Evolutionary conservation across 2,797 vertebrate genomes (phyloP), one percentile per base, ranked within the genome.

Genomic region (Thunnus albacares): DNA sequence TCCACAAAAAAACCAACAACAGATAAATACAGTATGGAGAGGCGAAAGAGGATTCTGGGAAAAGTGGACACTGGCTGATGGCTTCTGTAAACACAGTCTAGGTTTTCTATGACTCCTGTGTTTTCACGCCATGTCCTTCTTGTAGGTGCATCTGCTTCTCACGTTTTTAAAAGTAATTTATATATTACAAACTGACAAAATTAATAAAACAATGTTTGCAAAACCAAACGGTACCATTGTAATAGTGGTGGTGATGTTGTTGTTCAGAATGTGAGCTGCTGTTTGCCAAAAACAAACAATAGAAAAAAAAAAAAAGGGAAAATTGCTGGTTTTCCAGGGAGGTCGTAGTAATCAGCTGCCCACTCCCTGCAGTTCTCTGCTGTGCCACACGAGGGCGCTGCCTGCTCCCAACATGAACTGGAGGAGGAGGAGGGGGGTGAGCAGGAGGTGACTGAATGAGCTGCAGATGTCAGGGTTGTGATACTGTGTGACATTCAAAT

Each of bases 161-260:
- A 93, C 90, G 90, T 94, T 98, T 99, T 98, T 97, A 97, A 96
- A 97, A 93, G 95, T 97, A 97, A 96, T 96, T 95, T 96, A 98
- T 98, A 98, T 97, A 96, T 97, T 96, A 96, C 92, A 94, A 96
- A 91, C 85, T 84, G 89, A 92, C 84, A 85, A 83, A 91, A 90
- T 89, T 91, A 92, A 92, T 92, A 91, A 94, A 92, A 91, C 86
- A 79, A 86, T 75, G 85, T 92, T 92, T 90, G 82, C 83, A 88
- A 90, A 90, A 89, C 85, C 75, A 87, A 69, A 77, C 51, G 2
- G 71, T 75, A 72, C 67, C 77, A 18, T 82, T 83, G 84, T 88
- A 82, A 45, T 82, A 2, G 61, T 47, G 51, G 38, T 77, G 68
- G 28, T 82, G 67, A 30, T 70, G 41, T 41, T 55, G 64, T 52